Evolutionary conservation across 1,140 invertebrate species (phyloP).

Genomic region (Tachypleus tridentatus): DNA sequence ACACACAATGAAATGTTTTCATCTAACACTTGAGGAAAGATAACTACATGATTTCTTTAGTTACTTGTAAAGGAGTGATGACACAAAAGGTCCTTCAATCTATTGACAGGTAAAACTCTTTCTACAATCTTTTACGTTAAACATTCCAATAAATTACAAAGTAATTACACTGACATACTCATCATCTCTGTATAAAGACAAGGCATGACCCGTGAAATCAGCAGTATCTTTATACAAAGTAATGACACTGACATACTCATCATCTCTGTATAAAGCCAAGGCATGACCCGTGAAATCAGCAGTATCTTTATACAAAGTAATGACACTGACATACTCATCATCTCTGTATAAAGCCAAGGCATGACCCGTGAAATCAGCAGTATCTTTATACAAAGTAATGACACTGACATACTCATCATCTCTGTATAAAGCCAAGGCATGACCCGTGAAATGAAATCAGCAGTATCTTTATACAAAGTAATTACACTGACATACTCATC

Average conservation of each 20-base stretch:
- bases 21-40: no score
- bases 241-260: no score
- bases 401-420: conserved; percentile 46
- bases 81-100: no score
- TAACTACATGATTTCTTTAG: no score
- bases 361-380: conserved; percentile 97
- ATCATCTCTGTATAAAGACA: conserved; percentile 72
- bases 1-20: no score
- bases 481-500: no score
- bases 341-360: conserved; percentile 80
- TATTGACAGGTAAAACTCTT: no score
- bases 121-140: no score
- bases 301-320: conserved; percentile 94
- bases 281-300: conserved; percentile 99
- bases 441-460: conserved; percentile 98
- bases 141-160: no score
- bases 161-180: background rate
- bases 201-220: conserved; percentile 96
- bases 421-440: conserved; percentile 86
- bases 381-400: no score
- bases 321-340: conserved; percentile 41
- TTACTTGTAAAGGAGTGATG: no score
- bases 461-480: conserved; percentile 94
- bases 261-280: conserved; percentile 70
- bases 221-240: conserved; percentile 95